These are phyloP conservation scores for Brachirus orientalis DNA, from an alignment of 2,113 vertebrate genomes.

Conservation along the genomic window DNA sequence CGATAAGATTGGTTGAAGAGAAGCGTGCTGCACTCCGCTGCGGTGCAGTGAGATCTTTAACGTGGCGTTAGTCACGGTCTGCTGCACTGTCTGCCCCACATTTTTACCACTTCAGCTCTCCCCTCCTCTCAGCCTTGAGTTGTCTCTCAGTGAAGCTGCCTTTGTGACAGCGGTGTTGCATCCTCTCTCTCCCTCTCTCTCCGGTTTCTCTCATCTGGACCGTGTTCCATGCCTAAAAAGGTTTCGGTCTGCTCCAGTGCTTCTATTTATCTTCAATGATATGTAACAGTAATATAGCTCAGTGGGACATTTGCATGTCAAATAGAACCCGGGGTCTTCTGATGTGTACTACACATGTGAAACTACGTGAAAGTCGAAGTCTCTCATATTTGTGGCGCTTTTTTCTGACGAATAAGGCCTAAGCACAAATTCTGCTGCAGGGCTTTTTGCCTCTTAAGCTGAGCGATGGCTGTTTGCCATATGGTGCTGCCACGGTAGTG, in stretches of 20 bases:
- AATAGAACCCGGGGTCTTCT: too few relatives aligned
- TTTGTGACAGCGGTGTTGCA: too few relatives aligned
- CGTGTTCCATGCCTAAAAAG: too few relatives aligned
- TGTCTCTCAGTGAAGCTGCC: not conserved
- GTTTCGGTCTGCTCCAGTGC: constrained; percentile 22
- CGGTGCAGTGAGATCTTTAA: constrained; percentile 39
- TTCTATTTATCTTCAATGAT: constrained; percentile 28
- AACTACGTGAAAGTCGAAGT: not conserved
- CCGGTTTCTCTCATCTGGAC: too few relatives aligned
- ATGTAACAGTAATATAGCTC: constrained; percentile 2
- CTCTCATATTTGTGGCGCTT: not conserved
- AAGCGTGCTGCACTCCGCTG: not conserved
- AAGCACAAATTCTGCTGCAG: constrained; percentile 4
- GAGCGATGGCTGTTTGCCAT: constrained; percentile 31
- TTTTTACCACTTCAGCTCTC: constrained; percentile 29
- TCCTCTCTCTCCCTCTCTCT: too few relatives aligned
- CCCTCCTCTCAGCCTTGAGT: not conserved
- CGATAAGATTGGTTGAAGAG: constrained; percentile 13
- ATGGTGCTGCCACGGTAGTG: constrained; percentile 36
- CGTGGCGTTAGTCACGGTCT: constrained; percentile 49
- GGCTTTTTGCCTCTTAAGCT: constrained; percentile 20
- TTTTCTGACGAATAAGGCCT: constrained; percentile 1
- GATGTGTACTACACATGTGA: too few relatives aligned
- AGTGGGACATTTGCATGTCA: not conserved
- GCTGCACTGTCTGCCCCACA: constrained; percentile 55